Base-by-base conservation (phyloP, 1,140 invertebrate species). In the Whitmania pigra region DNA sequence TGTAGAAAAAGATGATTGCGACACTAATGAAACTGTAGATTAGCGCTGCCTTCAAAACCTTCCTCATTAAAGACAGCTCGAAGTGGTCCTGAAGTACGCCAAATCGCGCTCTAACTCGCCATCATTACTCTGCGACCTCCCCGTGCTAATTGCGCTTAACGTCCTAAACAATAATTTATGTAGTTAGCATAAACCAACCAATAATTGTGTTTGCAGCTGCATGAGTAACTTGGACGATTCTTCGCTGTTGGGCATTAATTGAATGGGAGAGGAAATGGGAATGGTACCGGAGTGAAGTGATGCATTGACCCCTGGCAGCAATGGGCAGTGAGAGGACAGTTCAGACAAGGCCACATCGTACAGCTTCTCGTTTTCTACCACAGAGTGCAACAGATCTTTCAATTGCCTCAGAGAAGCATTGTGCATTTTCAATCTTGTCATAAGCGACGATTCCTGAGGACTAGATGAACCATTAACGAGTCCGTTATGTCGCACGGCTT, bases 341-440 rank as follows among this genome's bases (percentile, higher is more conserved):
- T 63, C 22, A 63, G 22, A 25, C 11, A 63, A 22, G 11, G 57
- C 57, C 9, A n/a, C 22, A 31, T 22, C 29, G 15, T 22, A 31
- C 0, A 31, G 29, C 22, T 25, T 22, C 29, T 63, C 29, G 20
- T 31, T 31, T 22, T 63, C 57, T 0, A 63, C 57, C 5, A 63
- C 57, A 25, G 57, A 63, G 6, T 63, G 57, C 22, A 63, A 20
- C 22, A 63, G 57, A n/a, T 22, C 22, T 63, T 63, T 63, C 57
- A 63, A 13, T 6, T 63, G 15, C 22, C 29, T 22, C 0, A 63
- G 20, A 22, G 22, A 22, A 25, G 57, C 57, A 31, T 63, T 63
- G 11, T 25, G 29, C 22, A 63, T 63, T 63, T 63, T 63, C 57
- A 63, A 25, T 31, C 6, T 25, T 22, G 9, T 63, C 11, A 13